Conservation (phyloP, 1,140 invertebrate species). For the Cotesia chilonis region DNA sequence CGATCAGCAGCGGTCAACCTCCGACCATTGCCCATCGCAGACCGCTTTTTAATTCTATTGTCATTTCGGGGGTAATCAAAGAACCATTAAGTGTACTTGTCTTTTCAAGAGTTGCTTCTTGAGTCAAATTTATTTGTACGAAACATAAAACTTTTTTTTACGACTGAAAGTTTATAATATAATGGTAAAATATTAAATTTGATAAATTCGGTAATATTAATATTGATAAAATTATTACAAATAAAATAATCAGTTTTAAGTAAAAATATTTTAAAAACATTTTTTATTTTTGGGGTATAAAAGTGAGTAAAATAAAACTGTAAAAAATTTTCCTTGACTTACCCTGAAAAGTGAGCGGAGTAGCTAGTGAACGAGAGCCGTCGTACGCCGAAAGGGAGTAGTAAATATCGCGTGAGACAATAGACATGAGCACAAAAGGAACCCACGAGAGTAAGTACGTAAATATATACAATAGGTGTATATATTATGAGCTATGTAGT, state of each 20-base stretch:
- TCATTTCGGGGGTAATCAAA: conserved; percentile 60
- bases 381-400: conserved; percentile 37
- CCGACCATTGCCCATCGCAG: not conserved
- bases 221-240: no score
- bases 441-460: conserved; percentile 29
- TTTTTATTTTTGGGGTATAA: not conserved
- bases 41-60: conserved; percentile 63
- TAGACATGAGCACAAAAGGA: conserved; percentile 55
- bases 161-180: no score
- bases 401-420: conserved; percentile 56
- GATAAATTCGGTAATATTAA: no score
- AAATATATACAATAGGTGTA: not conserved
- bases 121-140: not conserved
- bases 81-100: conserved; percentile 45
- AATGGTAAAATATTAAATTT: no score
- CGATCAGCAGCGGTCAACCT: conserved; percentile 61
- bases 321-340: not conserved
- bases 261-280: no score
- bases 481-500: not conserved
- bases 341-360: not conserved
- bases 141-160: no score
- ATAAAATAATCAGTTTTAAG: no score
- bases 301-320: not conserved
- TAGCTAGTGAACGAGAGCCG: not conserved
- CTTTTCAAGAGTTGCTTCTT: not conserved